Conservation (phyloP, 1,140 invertebrate genomes). For the Xylocopa sonorina region DNA sequence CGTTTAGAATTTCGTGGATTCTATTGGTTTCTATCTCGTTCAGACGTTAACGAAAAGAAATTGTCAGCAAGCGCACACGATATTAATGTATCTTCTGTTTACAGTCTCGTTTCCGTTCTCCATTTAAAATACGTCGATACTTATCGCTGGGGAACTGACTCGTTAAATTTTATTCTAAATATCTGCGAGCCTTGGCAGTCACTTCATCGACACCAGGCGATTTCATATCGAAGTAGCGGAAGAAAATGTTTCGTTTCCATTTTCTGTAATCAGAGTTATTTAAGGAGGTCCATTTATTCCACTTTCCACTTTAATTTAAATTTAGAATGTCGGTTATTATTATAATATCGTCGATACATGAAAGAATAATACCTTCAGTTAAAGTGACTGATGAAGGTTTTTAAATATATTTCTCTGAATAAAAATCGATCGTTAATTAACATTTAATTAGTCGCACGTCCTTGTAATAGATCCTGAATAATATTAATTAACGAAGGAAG, state of each 20-base stretch:
- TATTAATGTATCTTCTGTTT: background rate
- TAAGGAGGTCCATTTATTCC: no score
- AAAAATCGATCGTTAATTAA: no score
- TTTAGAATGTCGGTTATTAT: no score
- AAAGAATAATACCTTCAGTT: no score
- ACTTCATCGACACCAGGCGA: background rate
- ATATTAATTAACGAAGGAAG: no score
- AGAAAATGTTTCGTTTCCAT: background rate
- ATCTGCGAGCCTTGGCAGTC: background rate
- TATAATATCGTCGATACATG: no score
- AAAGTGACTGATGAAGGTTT: no score
- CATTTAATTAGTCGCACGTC: no score
- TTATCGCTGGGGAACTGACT: background rate
- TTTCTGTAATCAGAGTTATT: background rate
- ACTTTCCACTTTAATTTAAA: background rate
- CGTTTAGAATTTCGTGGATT: background rate
- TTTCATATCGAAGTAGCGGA: background rate
- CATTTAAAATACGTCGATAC: background rate
- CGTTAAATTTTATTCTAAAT: conserved; percentile 6
- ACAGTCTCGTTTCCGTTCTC: background rate
- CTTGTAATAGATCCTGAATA: no score
- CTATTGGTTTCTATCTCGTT: background rate
- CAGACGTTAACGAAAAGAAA: background rate
- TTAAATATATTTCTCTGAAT: no score
- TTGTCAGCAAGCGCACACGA: background rate